Conservation (phyloP, 2,888 invertebrate species). For the Ectobius pallidus region DNA sequence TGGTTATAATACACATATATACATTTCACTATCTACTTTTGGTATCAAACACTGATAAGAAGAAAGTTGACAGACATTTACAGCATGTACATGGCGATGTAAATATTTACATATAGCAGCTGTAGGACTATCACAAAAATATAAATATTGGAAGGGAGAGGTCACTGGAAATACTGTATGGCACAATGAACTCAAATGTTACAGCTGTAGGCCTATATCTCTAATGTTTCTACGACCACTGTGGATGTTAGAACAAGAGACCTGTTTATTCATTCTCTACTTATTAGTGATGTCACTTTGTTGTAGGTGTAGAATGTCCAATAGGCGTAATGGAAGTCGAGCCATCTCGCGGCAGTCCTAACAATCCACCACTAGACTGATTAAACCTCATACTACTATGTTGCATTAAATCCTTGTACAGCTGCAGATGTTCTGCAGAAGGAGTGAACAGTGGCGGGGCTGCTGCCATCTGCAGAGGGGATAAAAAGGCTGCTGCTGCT, state of each 20-base stretch:
- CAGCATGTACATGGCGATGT: conserved; percentile 1
- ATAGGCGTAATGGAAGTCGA: conserved; percentile 55
- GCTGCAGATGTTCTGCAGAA: conserved; percentile 59
- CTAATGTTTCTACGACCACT: background rate
- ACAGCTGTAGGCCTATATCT: conserved; percentile 4
- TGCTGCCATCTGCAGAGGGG: conserved; percentile 45
- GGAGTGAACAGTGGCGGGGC: conserved; percentile 55
- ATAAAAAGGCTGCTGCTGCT: conserved; percentile 45
- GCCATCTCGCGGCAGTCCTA: conserved; percentile 51
- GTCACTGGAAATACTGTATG: conserved; percentile 40
- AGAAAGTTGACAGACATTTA: conserved; percentile 11
- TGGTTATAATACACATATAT: conserved; percentile 20
- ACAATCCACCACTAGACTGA: conserved; percentile 41
- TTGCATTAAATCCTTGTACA: conserved; percentile 59
- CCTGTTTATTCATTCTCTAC: no score
- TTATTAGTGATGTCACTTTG: conserved; percentile 50
- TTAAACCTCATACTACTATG: conserved; percentile 26
- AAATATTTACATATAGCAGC: conserved; percentile 13
- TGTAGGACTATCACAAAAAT: conserved; percentile 32
- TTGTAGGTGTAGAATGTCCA: conserved; percentile 53
- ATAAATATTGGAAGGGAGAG: conserved; percentile 28
- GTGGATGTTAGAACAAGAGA: no score
- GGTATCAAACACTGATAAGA: conserved; percentile 18
- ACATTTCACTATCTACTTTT: background rate
- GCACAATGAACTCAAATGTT: conserved; percentile 31